phyloP scores from a whole-genome alignment of 35 echinoderm and acorn worm species.

The Apostichopus parvimensis region DNA sequence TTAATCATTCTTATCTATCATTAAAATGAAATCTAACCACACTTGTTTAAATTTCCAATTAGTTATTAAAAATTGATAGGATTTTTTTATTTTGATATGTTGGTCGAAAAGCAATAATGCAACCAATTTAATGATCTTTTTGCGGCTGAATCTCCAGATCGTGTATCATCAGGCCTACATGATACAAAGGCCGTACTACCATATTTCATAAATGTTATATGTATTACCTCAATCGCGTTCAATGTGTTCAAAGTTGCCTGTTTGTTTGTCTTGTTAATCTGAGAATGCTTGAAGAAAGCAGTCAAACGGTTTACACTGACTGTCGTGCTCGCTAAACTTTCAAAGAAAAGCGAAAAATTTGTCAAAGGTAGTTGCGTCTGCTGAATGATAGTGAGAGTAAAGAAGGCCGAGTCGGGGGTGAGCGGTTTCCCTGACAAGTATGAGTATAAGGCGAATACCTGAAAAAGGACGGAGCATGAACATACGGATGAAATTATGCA shows the following conservation, averaged over 20 bases:
- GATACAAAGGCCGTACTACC: no score
- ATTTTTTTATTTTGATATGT: no score
- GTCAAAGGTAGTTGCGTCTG: conserved; percentile 19
- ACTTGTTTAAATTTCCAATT: no score
- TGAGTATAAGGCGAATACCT: conserved; percentile 13
- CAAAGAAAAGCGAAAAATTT: conserved; percentile 41
- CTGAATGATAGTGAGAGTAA: not conserved
- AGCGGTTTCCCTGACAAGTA: not conserved
- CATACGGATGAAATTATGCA: no score
- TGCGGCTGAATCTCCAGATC: no score
- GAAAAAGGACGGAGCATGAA: not conserved
- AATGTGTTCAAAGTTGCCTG: not conserved
- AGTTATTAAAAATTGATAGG: no score
- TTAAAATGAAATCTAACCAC: no score
- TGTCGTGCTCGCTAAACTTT: conserved; percentile 11
- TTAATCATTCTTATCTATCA: no score
- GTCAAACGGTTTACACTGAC: conserved; percentile 7
- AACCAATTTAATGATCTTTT: no score
- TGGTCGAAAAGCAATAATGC: no score
- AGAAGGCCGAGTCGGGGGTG: conserved; percentile 11
- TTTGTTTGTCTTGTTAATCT: not conserved
- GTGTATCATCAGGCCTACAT: no score
- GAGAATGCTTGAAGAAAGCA: not conserved
- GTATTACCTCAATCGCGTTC: not conserved
- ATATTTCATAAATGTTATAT: not conserved